Conservation (phyloP, 2,113 vertebrate species). For the Eira barbara region DNA sequence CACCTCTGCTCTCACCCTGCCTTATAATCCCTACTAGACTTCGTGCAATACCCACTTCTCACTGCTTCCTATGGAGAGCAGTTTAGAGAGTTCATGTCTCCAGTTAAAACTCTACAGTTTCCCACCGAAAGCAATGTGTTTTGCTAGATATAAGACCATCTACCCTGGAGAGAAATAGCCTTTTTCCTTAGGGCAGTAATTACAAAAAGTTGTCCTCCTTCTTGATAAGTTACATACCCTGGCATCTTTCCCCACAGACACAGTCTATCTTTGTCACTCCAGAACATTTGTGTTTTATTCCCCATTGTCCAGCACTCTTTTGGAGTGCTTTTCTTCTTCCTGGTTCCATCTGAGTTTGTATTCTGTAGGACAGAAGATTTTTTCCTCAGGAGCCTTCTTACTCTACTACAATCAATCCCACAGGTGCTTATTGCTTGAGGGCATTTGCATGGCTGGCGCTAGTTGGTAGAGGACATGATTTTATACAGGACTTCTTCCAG, state of each 20-base stretch:
- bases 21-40: neutral
- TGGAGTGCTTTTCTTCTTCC: neutral
- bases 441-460: neutral
- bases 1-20: neutral
- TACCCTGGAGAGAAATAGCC: neutral
- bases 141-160: neutral
- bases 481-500: neutral
- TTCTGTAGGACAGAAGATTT: neutral
- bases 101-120: neutral
- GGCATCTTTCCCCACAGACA: neutral
- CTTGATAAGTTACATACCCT: neutral
- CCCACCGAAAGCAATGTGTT: neutral
- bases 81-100: neutral
- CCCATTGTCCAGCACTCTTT: neutral
- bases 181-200: neutral
- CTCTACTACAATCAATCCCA: neutral
- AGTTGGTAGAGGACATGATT: neutral
- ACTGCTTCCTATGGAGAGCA: neutral
- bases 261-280: neutral
- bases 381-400: neutral
- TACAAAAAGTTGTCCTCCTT: neutral
- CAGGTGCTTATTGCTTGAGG: neutral
- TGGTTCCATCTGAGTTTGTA: neutral
- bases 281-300: neutral
- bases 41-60: neutral